Percentiles rank a stretch among this genome's conserved stretches.
These are phyloP conservation scores for Endomychus coccineus DNA, from an alignment of 2,888 invertebrate species.

Conservation along the genomic window DNA sequence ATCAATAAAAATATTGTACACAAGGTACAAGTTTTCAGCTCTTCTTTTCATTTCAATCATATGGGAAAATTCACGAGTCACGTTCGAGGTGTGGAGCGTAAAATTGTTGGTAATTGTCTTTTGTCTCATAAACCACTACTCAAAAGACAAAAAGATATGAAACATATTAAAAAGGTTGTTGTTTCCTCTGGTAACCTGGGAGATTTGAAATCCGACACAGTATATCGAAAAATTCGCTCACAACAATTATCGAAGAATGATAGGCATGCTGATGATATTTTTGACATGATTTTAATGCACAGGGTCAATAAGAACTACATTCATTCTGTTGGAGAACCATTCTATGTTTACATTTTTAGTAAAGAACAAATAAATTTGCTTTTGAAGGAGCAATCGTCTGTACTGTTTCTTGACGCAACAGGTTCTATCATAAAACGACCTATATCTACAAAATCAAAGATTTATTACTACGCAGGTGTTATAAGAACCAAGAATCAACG, in stretches of 20 bases:
- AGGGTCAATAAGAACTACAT: conserved; percentile 2
- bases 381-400: neutral
- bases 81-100: conserved; percentile 1
- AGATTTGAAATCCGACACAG: neutral
- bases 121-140: neutral
- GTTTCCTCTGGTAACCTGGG: neutral
- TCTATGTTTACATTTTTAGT: conserved; percentile 1
- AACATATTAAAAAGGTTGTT: neutral
- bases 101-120: neutral
- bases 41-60: conserved; percentile 3
- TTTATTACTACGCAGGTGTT: too few species aligned
- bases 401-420: too few species aligned
- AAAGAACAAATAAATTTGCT: conserved; percentile 2
- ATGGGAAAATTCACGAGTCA: neutral
- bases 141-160: conserved; percentile 1
- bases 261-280: conserved; percentile 1
- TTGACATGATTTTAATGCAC: conserved; percentile 3
- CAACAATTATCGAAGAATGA: conserved; percentile 1
- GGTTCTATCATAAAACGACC: too few species aligned
- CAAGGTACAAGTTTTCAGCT: neutral
- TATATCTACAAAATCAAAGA: too few species aligned
- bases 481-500: too few species aligned
- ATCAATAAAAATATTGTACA: too few species aligned
- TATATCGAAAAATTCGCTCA: conserved; percentile 4
- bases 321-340: neutral